Percentiles rank a stretch among this genome's conserved stretches.
Conservation (phyloP, 2,888 invertebrate genomes). For the Azorinus chamasolen region DNA sequence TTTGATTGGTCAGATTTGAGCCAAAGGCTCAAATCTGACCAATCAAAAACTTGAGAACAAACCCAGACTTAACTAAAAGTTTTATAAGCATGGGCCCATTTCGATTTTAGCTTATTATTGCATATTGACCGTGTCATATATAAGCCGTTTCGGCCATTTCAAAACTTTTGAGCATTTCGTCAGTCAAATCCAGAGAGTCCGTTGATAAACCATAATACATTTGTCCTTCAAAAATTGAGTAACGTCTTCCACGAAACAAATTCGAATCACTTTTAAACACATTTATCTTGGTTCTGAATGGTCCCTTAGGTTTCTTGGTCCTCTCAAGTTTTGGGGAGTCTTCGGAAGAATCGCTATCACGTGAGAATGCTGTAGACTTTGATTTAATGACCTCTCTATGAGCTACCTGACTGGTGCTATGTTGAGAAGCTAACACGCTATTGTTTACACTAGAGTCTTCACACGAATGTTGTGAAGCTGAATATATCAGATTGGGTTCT, state of each 20-base stretch:
- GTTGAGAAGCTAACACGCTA: neutral
- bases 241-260: constrained; percentile 40
- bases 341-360: neutral
- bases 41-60: too few relatives aligned
- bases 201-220: constrained; percentile 49
- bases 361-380: neutral
- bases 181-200: constrained; percentile 67
- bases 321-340: neutral
- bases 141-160: constrained; percentile 60
- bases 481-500: constrained; percentile 46
- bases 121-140: constrained; percentile 16
- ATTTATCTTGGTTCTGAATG: constrained; percentile 57
- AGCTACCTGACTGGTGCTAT: neutral
- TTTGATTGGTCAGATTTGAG: too few relatives aligned
- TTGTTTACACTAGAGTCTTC: constrained; percentile 4
- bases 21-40: too few relatives aligned
- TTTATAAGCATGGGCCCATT: too few relatives aligned
- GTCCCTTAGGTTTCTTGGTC: constrained; percentile 28
- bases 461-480: constrained; percentile 35
- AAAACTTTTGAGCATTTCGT: constrained; percentile 68
- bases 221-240: constrained; percentile 37
- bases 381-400: constrained; percentile 17
- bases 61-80: too few relatives aligned
- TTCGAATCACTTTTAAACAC: constrained; percentile 69
- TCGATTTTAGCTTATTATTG: neutral